Percentiles rank a stretch among this genome's conserved stretches.
phyloP scores from a whole-genome alignment of 2,888 invertebrate genomes.

The Plagiodera versicolora region DNA sequence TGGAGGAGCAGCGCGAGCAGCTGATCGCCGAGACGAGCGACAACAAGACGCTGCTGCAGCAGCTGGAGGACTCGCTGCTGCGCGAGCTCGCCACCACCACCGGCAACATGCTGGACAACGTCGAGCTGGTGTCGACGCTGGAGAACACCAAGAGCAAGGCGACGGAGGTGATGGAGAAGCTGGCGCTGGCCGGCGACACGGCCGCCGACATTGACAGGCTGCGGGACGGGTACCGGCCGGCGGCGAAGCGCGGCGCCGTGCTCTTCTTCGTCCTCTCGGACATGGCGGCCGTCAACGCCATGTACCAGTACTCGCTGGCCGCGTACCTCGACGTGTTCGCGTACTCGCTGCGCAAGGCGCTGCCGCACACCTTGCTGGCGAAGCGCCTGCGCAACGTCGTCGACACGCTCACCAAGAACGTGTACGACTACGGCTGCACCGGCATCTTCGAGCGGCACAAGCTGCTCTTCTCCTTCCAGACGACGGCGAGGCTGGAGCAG shows the following conservation, averaged over 20 bases:
- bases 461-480: conserved; percentile 87
- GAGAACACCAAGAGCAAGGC: conserved; percentile 90
- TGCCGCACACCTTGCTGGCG: conserved; percentile 76
- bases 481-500: conserved; percentile 80
- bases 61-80: conserved; percentile 83
- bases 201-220: conserved; percentile 79
- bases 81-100: conserved; percentile 82
- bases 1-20: conserved; percentile 84
- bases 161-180: conserved; percentile 76
- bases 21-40: conserved; percentile 83
- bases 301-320: conserved; percentile 90
- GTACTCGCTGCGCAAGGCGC: conserved; percentile 77
- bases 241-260: conserved; percentile 84
- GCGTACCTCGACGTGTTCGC: conserved; percentile 83
- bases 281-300: conserved; percentile 84
- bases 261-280: conserved; percentile 89
- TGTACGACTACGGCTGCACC: conserved; percentile 90
- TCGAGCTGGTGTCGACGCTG: conserved; percentile 79
- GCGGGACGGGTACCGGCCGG: conserved; percentile 83
- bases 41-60: conserved; percentile 80
- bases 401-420: conserved; percentile 80
- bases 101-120: conserved; percentile 92
- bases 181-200: conserved; percentile 75
- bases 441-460: conserved; percentile 92
- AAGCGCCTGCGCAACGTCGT: conserved; percentile 81